Evolutionary conservation across 1,140 invertebrate species (phyloP), one percentile per base, ranked within the genome.

Genomic region (Battus philenor): DNA sequence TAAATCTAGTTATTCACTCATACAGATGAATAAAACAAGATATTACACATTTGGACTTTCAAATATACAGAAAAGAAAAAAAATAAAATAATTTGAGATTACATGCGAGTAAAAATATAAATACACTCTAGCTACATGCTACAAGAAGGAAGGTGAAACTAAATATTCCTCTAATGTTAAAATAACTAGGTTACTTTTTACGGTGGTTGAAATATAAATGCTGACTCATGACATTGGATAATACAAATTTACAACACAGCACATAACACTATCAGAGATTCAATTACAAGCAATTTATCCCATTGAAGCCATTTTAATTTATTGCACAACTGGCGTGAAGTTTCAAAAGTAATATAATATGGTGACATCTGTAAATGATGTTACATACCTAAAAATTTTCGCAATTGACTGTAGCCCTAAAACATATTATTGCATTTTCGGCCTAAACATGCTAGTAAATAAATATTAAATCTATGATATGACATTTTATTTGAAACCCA

Each of bases 31-130:
- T 50, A 9, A 44, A 41, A n/a, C n/a, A 27, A 43, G 8, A 8
- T 11, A 30, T 36, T 11, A 26, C 11, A 47, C 47, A 47, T 47
- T 39, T 30, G 15, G 27, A 26, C 24, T 15, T 27, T 45, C 38
- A 50, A 32, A 54, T 26, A 44, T 58, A 54, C 31, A 48, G 50
- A 63, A 52, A n/a, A n/a, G 39, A 54, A 51, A 56, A 50, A 27
- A 58, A 57, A 52, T 51, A 54, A 24, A 64, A 66, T 61, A 73
- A n/a, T n/a, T n/a, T 76, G 72, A 79, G 75, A 79, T 79, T 76
- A 75, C 66, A 70, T 52, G 63, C 63, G 60, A 72, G 70, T 72
- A 67, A 69, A 58, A 53, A 55, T 47, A 54, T 54, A 27, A 59
- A 22, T 33, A 36, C 26, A 51, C 22, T n/a, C n/a, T 44, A 46